Evolutionary conservation across 2,113 vertebrate genomes (phyloP).

Genomic region (Pangasianodon hypophthalmus): DNA sequence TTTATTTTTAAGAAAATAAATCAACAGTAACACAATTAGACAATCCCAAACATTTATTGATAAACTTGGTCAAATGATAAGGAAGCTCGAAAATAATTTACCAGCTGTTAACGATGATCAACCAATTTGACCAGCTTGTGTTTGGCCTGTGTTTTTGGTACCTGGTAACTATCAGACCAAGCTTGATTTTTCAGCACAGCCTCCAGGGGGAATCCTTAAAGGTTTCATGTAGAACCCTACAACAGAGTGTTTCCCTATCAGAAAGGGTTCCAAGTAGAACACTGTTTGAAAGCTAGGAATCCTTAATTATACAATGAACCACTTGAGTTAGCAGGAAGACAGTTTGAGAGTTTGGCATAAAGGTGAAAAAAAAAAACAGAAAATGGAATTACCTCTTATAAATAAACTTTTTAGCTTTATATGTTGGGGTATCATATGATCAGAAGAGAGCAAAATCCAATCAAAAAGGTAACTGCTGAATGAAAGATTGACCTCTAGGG

Average conservation of each 20-base stretch:
- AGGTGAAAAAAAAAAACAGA: not conserved
- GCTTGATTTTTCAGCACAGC: not conserved
- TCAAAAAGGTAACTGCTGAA: not conserved
- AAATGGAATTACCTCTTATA: not conserved
- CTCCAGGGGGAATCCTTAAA: not conserved
- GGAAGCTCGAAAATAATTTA: not conserved
- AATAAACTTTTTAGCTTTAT: not conserved
- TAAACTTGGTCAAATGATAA: not conserved
- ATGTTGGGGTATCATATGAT: not conserved
- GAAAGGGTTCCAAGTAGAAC: not conserved
- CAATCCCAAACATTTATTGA: not conserved
- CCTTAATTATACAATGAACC: not conserved
- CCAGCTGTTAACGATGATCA: not conserved
- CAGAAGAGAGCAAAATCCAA: not conserved
- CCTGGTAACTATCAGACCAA: not conserved
- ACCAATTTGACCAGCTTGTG: not conserved
- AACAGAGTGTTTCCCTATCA: not conserved
- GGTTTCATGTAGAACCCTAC: not conserved
- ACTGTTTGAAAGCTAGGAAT: too few species aligned
- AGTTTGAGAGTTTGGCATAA: not conserved
- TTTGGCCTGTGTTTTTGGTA: not conserved
- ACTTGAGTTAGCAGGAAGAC: too few species aligned
- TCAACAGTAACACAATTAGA: not conserved
- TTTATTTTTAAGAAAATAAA: not conserved
- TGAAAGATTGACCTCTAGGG: not conserved